Conservation (phyloP, 1,140 invertebrate species). For the Zaprionus vittiger region DNA sequence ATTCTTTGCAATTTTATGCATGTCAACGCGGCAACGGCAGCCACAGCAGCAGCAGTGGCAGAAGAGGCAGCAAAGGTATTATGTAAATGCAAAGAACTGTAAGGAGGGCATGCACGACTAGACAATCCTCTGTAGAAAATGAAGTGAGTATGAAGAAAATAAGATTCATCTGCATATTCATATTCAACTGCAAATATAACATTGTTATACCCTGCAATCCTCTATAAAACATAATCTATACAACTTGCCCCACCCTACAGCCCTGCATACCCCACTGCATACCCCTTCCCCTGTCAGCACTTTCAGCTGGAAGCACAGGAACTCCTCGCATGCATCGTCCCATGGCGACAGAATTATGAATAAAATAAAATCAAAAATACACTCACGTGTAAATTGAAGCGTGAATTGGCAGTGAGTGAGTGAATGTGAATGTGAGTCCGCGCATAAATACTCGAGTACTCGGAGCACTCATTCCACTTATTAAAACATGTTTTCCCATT, state of each 20-base stretch:
- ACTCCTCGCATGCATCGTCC: slow-evolving; percentile 30
- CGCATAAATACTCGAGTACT: slow-evolving; percentile 14
- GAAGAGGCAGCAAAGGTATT: slow-evolving; percentile 1
- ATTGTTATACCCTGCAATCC: neutral
- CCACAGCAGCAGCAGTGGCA: neutral
- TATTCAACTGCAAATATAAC: no score
- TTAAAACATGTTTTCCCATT: slow-evolving; percentile 13
- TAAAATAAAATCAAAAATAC: slow-evolving; percentile 77
- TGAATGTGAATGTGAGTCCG: slow-evolving; percentile 2
- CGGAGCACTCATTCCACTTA: neutral
- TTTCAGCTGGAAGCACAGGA: slow-evolving; percentile 1
- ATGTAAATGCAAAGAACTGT: slow-evolving; percentile 19
- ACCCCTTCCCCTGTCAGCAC: neutral
- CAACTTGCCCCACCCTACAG: neutral
- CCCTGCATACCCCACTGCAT: neutral
- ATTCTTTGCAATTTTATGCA: slow-evolving; percentile 73
- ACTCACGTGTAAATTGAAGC: slow-evolving; percentile 71
- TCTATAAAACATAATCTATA: neutral
- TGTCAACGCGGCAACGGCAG: slow-evolving; percentile 47
- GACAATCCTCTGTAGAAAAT: neutral
- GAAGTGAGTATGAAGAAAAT: neutral
- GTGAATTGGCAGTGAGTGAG: slow-evolving; percentile 29
- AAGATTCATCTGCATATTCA: neutral
- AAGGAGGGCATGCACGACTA: neutral
- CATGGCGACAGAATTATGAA: slow-evolving; percentile 54